These are phyloP conservation scores for Squalus acanthias DNA, from an alignment of 2,797 vertebrate species.

Conservation along the genomic window DNA sequence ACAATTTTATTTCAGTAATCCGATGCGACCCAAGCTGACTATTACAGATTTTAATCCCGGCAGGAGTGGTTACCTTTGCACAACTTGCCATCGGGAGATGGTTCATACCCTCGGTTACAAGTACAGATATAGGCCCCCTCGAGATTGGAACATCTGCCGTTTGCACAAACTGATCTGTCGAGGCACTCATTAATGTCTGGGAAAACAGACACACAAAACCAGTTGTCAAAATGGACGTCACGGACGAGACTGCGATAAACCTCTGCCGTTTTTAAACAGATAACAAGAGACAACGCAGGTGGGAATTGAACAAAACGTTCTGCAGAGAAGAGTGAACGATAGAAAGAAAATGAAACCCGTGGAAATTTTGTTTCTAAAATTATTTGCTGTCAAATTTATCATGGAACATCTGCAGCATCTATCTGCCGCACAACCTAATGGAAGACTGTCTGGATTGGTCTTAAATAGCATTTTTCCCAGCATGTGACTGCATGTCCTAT, in stretches of 20 bases:
- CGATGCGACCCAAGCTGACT: neutral
- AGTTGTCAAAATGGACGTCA: neutral
- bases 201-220: constrained; percentile 34
- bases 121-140: constrained; percentile 63
- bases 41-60: neutral
- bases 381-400: neutral
- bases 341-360: neutral
- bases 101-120: constrained; percentile 57
- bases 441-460: constrained; percentile 9
- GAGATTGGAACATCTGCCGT: constrained; percentile 63
- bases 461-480: neutral
- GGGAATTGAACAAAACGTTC: neutral
- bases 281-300: no score
- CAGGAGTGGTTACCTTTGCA: constrained; percentile 56
- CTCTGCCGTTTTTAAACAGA: neutral
- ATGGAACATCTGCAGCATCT: constrained; percentile 15
- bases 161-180: constrained; percentile 53
- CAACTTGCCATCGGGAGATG: constrained; percentile 54
- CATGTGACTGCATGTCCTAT: constrained; percentile 18
- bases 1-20: neutral
- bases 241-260: neutral
- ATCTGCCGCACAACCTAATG: neutral
- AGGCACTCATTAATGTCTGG: constrained; percentile 66
- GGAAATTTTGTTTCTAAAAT: neutral
- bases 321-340: neutral